A percentile compares a stretch with the other conserved stretches of the same genome.
These are phyloP conservation scores for Alligator sinensis DNA, from an alignment of 2,113 vertebrate genomes.

Conservation along the genomic window DNA sequence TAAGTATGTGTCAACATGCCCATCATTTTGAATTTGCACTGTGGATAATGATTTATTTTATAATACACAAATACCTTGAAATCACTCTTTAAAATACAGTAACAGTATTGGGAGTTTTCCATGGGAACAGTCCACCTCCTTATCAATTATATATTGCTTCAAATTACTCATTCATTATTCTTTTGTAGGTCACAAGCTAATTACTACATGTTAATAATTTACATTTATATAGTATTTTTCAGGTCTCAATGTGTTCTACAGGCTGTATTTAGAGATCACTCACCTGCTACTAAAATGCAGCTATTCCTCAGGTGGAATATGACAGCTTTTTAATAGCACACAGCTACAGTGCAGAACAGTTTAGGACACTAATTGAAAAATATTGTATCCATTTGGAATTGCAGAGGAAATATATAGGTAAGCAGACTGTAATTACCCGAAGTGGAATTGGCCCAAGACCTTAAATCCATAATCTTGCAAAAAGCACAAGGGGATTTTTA, in stretches of 20 bases:
- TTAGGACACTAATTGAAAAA: conserved; percentile 72
- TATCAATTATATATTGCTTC: neutral
- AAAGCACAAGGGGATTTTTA: conserved; percentile 66
- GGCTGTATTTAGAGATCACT: rapidly evolving
- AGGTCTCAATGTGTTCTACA: neutral
- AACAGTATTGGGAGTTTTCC: neutral
- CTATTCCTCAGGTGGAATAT: neutral
- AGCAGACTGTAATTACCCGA: conserved; percentile 71
- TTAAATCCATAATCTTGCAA: conserved; percentile 69
- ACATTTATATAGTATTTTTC: neutral
- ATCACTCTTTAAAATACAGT: neutral
- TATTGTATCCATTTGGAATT: conserved; percentile 70
- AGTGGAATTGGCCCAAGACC: conserved; percentile 69
- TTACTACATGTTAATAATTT: neutral
- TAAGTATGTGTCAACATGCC: neutral
- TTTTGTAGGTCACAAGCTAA: neutral
- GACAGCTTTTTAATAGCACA: conserved; percentile 45
- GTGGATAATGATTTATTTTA: neutral
- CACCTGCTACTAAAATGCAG: neutral
- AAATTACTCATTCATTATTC: neutral
- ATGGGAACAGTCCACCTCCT: neutral
- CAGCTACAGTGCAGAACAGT: conserved; percentile 53
- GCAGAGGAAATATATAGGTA: conserved; percentile 71
- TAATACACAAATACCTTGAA: neutral
- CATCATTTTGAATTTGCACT: neutral